Conservation (phyloP, 2,888 invertebrate species). For the Trissolcus brochymenae region DNA sequence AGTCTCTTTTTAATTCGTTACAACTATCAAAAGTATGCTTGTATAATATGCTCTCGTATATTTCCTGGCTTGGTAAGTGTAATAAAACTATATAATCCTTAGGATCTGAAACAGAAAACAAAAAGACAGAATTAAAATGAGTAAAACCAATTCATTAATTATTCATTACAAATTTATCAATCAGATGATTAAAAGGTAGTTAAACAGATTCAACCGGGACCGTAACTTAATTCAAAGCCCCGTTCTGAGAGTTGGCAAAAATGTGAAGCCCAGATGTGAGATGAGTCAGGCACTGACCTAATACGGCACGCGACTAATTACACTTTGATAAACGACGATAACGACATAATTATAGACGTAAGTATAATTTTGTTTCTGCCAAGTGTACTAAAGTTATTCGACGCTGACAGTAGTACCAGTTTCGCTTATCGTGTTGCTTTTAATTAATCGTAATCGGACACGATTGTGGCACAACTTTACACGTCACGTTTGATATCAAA, state of each 20-base stretch:
- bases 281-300: conserved; percentile 2
- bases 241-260: too few relatives aligned
- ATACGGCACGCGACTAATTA: conserved; percentile 18
- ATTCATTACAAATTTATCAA: not conserved
- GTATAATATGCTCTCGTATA: conserved; percentile 19
- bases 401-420: conserved; percentile 11
- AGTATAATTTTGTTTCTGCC: conserved; percentile 24
- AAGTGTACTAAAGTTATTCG: conserved; percentile 25
- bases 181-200: not conserved
- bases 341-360: conserved; percentile 22
- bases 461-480: conserved; percentile 9
- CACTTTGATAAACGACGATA: conserved; percentile 24
- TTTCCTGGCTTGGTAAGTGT: conserved; percentile 20
- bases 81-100: conserved; percentile 27
- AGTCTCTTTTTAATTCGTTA: conserved; percentile 43
- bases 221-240: too few relatives aligned
- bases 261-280: not conserved
- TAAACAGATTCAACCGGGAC: too few relatives aligned
- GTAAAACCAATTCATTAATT: not conserved
- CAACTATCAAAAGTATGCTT: conserved; percentile 27
- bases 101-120: conserved; percentile 28
- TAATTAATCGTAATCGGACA: conserved; percentile 14
- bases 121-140: not conserved
- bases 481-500: not conserved
- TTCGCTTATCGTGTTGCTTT: conserved; percentile 25